Evolutionary conservation across 2,113 vertebrate species (phyloP), one percentile per base, ranked within the genome.

Genomic region (Morone saxatilis): DNA sequence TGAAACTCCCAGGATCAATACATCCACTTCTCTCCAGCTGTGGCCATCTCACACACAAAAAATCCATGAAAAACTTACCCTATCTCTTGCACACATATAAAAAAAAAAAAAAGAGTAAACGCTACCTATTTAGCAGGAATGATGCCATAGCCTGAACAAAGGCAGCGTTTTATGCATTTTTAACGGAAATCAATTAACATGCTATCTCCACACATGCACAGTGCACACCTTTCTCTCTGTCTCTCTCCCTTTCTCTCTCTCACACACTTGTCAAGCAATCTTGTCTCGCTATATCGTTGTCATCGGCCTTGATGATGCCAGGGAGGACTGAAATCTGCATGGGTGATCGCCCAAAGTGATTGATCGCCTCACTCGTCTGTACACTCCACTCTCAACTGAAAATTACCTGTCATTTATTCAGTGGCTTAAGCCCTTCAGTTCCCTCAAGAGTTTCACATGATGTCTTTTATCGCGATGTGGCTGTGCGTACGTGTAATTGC

Each of bases 321-420:
- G 53, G 47, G 70, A 91, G 81, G 83, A 80, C 83, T 83, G 76
- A 66, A 96, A 96, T 94, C 94, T 90, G 87, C 94, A 92, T 93
- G 94, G 92, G 94, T 91, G 91, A 94, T 95, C 90, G 86, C 94
- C 94, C 95, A 93, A 90, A 95, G 92, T 94, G 95, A 97, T 92
- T 96, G 95, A 97, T 95, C 88, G 80, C 85, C 94, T 90, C 91
- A 92, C 86, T 88, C 47, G 68, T 80, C 92, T 87, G 80, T 38
- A 75, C 40, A 41, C 88, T 75, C 71, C 76, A 40, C 67, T 83
- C 89, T 66, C 86, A 87, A 90, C 93, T 91, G 92, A 95, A 96
- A 97, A 97, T 95, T 94, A 95, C 93, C 92, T 95, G 96, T 95
- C 94, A 95, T 96, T 96, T 96, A 94, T 95, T 95, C 90, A 85